These are phyloP conservation scores for Chaenogobius annularis DNA, from an alignment of 2,113 vertebrate species.

Conservation along the genomic window DNA sequence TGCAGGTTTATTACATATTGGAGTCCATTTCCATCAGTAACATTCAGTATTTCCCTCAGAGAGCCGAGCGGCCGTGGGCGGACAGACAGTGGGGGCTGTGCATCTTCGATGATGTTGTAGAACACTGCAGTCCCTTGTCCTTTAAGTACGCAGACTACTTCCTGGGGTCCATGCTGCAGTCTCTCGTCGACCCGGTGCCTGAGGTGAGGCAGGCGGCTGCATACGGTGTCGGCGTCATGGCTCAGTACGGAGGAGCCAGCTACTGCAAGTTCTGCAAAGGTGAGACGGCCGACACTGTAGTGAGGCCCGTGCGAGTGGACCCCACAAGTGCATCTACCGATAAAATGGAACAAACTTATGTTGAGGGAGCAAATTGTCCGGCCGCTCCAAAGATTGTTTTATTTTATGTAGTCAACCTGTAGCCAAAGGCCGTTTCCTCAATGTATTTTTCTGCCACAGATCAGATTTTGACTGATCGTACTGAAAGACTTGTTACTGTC, in stretches of 20 bases:
- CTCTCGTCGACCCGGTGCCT: slow-evolving; percentile 88
- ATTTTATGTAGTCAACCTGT: too few species aligned
- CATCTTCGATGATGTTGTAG: slow-evolving; percentile 95
- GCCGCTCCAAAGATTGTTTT: too few species aligned
- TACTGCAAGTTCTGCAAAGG: slow-evolving; percentile 95
- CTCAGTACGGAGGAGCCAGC: slow-evolving; percentile 93
- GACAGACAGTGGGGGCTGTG: slow-evolving; percentile 98
- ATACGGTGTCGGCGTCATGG: slow-evolving; percentile 95
- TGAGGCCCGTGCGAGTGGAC: too few species aligned
- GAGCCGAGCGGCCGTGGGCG: slow-evolving; percentile 93
- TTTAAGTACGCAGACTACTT: slow-evolving; percentile 96
- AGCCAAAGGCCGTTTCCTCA: too few species aligned
- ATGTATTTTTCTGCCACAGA: too few species aligned
- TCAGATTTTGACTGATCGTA: too few species aligned
- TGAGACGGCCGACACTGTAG: slow-evolving; percentile 32
- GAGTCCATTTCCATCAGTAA: neutral
- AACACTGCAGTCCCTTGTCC: slow-evolving; percentile 96
- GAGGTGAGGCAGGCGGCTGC: slow-evolving; percentile 96
- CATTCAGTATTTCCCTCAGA: slow-evolving; percentile 65
- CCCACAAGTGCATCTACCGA: too few species aligned
- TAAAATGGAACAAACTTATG: too few species aligned
- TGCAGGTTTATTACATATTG: too few species aligned
- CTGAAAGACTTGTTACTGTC: too few species aligned
- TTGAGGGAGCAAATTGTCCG: too few species aligned
- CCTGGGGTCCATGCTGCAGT: slow-evolving; percentile 90